Evolutionary conservation across 2,888 invertebrate genomes (phyloP), one percentile per base, ranked within the genome.

Genomic region (Anoncus sp.): DNA sequence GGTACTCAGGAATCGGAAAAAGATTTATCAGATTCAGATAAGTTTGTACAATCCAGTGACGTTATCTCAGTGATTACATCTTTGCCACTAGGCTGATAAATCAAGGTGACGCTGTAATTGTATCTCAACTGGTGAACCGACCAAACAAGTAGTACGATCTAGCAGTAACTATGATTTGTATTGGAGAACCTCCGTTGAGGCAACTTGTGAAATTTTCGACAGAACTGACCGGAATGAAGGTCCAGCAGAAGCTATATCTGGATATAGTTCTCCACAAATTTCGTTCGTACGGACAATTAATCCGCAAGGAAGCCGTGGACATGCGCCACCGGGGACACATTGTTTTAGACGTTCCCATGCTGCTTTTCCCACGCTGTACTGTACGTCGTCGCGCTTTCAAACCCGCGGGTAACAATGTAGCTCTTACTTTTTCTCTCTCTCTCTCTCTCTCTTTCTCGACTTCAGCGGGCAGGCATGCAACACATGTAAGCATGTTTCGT

Each of bases 381-480:
- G 12, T 51, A 27, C 51, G 45, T 55, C 35, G 27, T 55, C 12
- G n/a, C 1, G 43, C 45, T 69, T 57, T 49, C 38, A 73, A 73
- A 65, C 27, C 59, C 60, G 45, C 18, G 27, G 43, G 20, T 49
- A 59, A 51, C 67, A 51, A 66, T 67, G 47, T 60, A 49, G 24
- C 35, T 59, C 31, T n/a, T 20, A 12, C 31, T 62, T 31, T 40
- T 40, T 63, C 40, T 47, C 40, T 22, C 38, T 24, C 66, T 40
- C 49, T 73, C 24, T 31, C 45, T 57, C 27, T 20, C 57, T 4
- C 40, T 63, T 7, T 43, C 31, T 59, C 35, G 55, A 6, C 14
- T 16, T 55, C 14, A 22, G 38, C 7, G n/a, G 35, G 5, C 20
- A 55, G 38, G 47, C 14, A 40, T 35, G 14, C n/a, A 43, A 20